A percentile compares a stretch with the other conserved stretches of the same genome.
Evolutionary conservation across 1,140 invertebrate genomes (phyloP).

Genomic region (Zeugodacus cucurbitae): DNA sequence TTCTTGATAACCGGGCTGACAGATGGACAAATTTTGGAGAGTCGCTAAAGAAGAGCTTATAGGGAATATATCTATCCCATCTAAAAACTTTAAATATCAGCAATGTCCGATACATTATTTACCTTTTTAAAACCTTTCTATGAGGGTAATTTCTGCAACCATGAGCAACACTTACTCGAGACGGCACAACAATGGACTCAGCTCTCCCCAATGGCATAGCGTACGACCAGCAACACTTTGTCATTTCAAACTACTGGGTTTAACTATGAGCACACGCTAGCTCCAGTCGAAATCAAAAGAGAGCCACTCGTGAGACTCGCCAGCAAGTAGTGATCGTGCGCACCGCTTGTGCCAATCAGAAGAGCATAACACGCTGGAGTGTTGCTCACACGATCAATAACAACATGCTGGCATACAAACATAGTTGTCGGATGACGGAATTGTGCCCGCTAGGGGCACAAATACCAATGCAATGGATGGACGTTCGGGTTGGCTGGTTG

Average conservation of each 20-base stretch:
- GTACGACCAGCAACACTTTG: neutral
- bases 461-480: neutral
- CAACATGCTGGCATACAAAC: neutral
- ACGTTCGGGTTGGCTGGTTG: neutral
- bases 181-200: neutral
- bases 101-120: too few species aligned
- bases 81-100: too few species aligned
- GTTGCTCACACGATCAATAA: neutral
- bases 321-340: slow-evolving; percentile 16
- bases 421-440: neutral
- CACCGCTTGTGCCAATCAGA: slow-evolving; percentile 27
- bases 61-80: too few species aligned
- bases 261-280: neutral
- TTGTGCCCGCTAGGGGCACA: neutral
- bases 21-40: too few species aligned
- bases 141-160: neutral
- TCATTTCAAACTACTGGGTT: neutral
- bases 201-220: neutral
- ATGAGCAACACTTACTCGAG: neutral
- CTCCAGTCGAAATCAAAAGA: neutral
- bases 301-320: neutral
- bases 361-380: slow-evolving; percentile 3
- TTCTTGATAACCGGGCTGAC: too few species aligned
- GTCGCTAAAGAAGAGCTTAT: too few species aligned
- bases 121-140: neutral